Conservation (phyloP, 2,888 invertebrate genomes). For the Ornithoptera priamus region DNA sequence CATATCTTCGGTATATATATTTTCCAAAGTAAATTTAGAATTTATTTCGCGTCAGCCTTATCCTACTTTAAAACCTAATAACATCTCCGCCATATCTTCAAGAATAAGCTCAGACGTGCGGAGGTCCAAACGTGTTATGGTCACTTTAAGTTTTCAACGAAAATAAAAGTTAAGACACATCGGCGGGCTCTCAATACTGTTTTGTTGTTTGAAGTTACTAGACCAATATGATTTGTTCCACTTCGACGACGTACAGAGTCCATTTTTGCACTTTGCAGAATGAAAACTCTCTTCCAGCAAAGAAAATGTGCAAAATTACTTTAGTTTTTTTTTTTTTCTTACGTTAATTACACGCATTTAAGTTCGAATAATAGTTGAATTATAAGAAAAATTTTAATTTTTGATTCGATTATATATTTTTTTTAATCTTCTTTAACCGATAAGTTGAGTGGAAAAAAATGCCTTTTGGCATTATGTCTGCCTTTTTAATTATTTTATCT, state of each 20-base stretch:
- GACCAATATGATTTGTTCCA: slow-evolving; percentile 12
- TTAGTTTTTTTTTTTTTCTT: too few species aligned
- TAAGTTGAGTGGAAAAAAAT: too few species aligned
- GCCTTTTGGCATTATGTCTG: too few species aligned
- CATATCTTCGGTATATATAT: neutral
- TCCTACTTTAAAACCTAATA: slow-evolving; percentile 15
- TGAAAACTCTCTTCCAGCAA: slow-evolving; percentile 6
- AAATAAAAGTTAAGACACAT: slow-evolving; percentile 24
- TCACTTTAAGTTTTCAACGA: slow-evolving; percentile 24
- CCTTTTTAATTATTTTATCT: too few species aligned
- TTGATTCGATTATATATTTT: too few species aligned
- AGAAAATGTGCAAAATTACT: neutral
- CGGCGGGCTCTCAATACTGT: slow-evolving; percentile 11
- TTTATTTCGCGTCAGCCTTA: neutral
- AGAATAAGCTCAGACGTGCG: slow-evolving; percentile 18
- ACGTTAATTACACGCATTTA: too few species aligned
- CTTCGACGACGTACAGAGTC: slow-evolving; percentile 7
- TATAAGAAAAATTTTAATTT: too few species aligned
- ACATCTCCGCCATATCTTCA: slow-evolving; percentile 4
- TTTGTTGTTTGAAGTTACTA: slow-evolving; percentile 17
- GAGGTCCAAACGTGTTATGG: slow-evolving; percentile 24
- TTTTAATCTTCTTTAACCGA: too few species aligned
- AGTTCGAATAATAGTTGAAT: too few species aligned
- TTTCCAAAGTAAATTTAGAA: neutral
- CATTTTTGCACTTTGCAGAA: slow-evolving; percentile 3